phyloP scores from a whole-genome alignment of 2,888 invertebrate genomes.

The Limnephilus auricula region DNA sequence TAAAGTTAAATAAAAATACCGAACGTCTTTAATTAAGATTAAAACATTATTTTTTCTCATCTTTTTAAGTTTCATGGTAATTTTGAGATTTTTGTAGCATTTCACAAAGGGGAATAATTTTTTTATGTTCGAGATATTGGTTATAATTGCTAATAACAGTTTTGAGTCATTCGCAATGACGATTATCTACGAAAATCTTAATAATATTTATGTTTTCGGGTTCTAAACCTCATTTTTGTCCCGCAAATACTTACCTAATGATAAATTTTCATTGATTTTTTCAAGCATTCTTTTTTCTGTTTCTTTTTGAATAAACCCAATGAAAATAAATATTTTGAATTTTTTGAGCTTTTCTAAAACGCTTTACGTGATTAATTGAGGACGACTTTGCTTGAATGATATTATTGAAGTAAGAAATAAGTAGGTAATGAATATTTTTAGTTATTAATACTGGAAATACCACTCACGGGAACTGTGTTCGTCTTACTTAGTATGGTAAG shows the following conservation, averaged over 20 bases:
- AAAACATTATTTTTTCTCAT: neutral
- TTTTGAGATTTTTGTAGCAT: neutral
- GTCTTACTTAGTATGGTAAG: slow-evolving; percentile 4
- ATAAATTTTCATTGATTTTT: too few species aligned
- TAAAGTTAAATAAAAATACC: neutral
- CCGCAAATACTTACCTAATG: too few species aligned
- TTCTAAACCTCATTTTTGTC: neutral
- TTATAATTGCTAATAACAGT: neutral
- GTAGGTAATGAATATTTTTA: slow-evolving; percentile 26
- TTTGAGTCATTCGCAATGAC: neutral
- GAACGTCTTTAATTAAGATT: too few species aligned
- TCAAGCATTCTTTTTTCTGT: too few species aligned
- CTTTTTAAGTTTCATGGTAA: neutral
- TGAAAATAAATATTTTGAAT: too few species aligned
- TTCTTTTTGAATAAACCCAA: too few species aligned
- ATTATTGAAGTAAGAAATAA: neutral
- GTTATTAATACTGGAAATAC: slow-evolving; percentile 26
- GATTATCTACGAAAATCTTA: neutral
- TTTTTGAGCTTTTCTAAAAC: too few species aligned
- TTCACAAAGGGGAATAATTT: neutral
- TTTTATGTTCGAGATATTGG: neutral
- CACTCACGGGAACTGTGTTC: slow-evolving; percentile 44
- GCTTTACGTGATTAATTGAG: neutral
- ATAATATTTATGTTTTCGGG: neutral
- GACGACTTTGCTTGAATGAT: neutral